These are phyloP conservation scores for Erpobdella octoculata DNA, from an alignment of 2,888 invertebrate species.

Conservation along the genomic window DNA sequence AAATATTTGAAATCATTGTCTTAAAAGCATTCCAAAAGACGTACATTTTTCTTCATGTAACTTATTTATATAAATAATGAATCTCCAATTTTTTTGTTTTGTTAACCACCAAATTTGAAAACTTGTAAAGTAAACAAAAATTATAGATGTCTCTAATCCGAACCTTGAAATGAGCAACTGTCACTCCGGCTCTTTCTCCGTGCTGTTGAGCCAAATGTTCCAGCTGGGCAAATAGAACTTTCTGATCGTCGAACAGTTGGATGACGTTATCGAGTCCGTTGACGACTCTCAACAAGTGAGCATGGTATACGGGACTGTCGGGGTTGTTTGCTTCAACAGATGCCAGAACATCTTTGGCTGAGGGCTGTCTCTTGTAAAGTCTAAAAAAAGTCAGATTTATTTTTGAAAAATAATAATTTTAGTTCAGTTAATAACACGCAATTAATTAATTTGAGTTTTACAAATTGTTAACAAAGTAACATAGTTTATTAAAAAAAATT, in stretches of 20 bases:
- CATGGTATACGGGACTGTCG: conserved; percentile 30
- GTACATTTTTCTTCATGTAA: neutral
- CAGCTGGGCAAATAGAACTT: conserved; percentile 30
- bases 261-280: conserved; percentile 35
- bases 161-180: conserved; percentile 31
- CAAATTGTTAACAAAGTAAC: neutral
- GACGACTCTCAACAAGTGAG: conserved; percentile 34
- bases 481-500: neutral
- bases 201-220: conserved; percentile 34
- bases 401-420: neutral
- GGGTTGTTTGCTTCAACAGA: conserved; percentile 30
- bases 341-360: conserved; percentile 26
- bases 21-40: neutral
- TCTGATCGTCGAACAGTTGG: conserved; percentile 32
- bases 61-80: neutral
- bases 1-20: neutral
- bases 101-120: too few species aligned
- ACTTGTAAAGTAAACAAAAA: too few species aligned
- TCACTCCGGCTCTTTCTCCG: conserved; percentile 29
- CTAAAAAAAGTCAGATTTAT: conserved; percentile 22
- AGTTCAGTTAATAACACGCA: neutral
- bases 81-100: neutral
- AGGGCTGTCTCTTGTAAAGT: conserved; percentile 30
- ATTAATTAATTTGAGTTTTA: neutral
- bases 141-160: too few species aligned